Evolutionary conservation across 2,888 invertebrate genomes (phyloP), one percentile per base, ranked within the genome.

Genomic region (Agonopterix subpropinquella): DNA sequence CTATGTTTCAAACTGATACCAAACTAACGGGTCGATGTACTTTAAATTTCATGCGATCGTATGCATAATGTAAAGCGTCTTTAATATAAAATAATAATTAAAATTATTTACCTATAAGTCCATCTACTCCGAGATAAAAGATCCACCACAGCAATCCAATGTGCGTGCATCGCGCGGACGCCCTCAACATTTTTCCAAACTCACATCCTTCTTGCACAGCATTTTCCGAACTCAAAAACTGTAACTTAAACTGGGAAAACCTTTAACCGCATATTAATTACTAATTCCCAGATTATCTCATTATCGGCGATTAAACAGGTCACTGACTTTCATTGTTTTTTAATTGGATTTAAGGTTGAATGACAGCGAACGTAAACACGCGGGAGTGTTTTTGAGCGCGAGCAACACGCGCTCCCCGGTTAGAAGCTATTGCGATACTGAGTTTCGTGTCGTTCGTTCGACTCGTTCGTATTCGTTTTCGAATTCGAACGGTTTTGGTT

Each of bases 171-270:
- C 71, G 70, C 56, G 65, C 62, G 62, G 64, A 73, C 73, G 71
- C 77, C 65, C 62, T 84, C 80, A 86, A 73, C 87, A 87, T 87
- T 81, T 80, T 87, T 76, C 81, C 77, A 56, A 80, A 68, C 62
- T 81, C 80, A 80, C 80, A 81, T 82, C 73, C 70, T 76, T 64
- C 56, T 44, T 5, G 28, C 28, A 28, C 28, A 28, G 64, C 83
- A 83, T 83, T 79, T 76, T 80, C 67, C 73, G 28, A 28, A 63
- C 73, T 51, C 47, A 55, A 51, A 50, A 49, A 57, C 56, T 57
- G 64, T 60, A 64, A 71, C 57, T 57, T 64, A 68, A 61, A 69
- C 68, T 56, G 54, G 59, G 55, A 58, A 62, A 60, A 68, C 62
- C 54, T 56, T 56, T 45, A 59, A 62, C 61, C 61, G 58, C 68